These are phyloP conservation scores for Drosophila pegasa DNA, from an alignment of 2,888 invertebrate genomes.

Conservation along the genomic window DNA sequence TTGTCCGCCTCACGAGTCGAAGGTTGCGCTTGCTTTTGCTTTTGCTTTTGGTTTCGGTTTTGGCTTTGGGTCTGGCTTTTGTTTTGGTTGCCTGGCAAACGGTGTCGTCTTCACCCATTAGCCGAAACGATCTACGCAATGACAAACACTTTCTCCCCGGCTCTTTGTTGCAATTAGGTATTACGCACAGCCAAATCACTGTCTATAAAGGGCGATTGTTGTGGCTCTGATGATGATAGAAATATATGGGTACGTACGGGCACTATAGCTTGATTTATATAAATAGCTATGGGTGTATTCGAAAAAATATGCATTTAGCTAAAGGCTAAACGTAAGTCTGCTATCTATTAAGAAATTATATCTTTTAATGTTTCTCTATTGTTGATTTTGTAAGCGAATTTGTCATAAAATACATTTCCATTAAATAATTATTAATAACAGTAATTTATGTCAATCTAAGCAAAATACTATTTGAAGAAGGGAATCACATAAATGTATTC, in stretches of 20 bases:
- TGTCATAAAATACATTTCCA: too few species aligned
- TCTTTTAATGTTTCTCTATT: too few species aligned
- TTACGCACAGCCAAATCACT: constrained; percentile 33
- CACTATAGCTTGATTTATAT: neutral
- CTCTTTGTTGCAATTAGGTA: constrained; percentile 55
- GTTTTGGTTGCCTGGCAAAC: constrained; percentile 15
- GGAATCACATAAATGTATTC: too few species aligned
- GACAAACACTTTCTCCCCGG: constrained; percentile 71
- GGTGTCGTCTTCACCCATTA: constrained; percentile 65
- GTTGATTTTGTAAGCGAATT: too few species aligned
- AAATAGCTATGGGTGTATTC: neutral
- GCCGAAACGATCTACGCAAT: constrained; percentile 64
- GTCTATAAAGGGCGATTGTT: constrained; percentile 13
- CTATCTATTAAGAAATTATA: too few species aligned
- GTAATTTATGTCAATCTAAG: too few species aligned
- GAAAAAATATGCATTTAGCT: neutral
- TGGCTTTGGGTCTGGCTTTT: neutral
- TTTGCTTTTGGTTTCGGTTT: neutral
- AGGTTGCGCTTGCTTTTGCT: constrained; percentile 35
- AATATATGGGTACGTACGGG: neutral
- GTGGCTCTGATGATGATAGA: constrained; percentile 10
- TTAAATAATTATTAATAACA: too few species aligned
- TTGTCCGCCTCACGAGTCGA: constrained; percentile 33
- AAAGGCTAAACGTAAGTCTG: neutral
- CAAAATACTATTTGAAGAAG: too few species aligned